phyloP scores from a whole-genome alignment of 2,888 invertebrate genomes.

The Phlogophora meticulosa region DNA sequence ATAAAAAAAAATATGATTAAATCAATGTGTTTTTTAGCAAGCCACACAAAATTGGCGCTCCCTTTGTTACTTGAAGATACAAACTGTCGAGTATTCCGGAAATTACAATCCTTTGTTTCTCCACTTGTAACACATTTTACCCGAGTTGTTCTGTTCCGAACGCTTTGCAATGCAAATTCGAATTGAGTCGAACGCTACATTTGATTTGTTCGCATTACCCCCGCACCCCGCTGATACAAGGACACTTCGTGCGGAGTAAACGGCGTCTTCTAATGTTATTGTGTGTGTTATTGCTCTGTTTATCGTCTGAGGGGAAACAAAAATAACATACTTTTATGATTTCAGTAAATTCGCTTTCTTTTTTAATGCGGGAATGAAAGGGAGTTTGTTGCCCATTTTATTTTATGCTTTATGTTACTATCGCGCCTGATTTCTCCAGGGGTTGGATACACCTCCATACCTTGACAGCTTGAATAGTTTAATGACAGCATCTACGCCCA shows the following conservation, averaged over 20 bases:
- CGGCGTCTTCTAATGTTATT: slow-evolving; percentile 49
- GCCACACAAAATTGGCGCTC: neutral
- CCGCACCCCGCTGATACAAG: slow-evolving; percentile 46
- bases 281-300: slow-evolving; percentile 44
- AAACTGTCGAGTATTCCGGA: slow-evolving; percentile 22
- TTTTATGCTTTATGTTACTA: neutral
- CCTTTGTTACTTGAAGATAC: slow-evolving; percentile 32
- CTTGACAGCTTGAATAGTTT: neutral
- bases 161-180: slow-evolving; percentile 60
- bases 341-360: slow-evolving; percentile 20
- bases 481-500: neutral
- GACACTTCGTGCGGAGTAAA: slow-evolving; percentile 52
- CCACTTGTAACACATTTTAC: slow-evolving; percentile 53
- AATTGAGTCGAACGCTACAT: slow-evolving; percentile 57
- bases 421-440: neutral
- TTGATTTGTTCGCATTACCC: slow-evolving; percentile 55
- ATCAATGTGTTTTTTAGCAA: slow-evolving; percentile 20
- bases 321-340: slow-evolving; percentile 22
- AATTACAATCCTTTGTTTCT: slow-evolving; percentile 57
- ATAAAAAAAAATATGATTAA: neutral
- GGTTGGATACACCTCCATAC: neutral
- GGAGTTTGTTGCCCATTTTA: slow-evolving; percentile 6
- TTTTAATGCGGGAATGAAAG: slow-evolving; percentile 14
- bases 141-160: slow-evolving; percentile 33
- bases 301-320: slow-evolving; percentile 16